Evolutionary conservation across 2,113 vertebrate genomes (phyloP).

Genomic region (Sinocyclocheilus rhinocerous): DNA sequence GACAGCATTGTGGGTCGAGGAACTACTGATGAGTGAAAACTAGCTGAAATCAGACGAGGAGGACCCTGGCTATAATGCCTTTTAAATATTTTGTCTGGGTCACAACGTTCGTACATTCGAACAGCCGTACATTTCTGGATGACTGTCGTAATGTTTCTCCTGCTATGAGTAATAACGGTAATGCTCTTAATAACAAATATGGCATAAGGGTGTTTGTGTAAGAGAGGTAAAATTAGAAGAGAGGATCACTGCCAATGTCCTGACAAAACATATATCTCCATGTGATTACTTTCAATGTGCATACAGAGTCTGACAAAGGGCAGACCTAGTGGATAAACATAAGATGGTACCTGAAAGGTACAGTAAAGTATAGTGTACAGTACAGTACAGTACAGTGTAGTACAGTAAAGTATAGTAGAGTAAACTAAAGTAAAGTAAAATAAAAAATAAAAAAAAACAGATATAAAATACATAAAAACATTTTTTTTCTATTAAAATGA

Average conservation of each 20-base stretch:
- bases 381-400: too few relatives aligned
- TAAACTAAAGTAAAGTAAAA: too few relatives aligned
- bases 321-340: not conserved
- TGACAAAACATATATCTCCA: conserved; percentile 57
- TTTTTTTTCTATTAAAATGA: not conserved
- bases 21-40: conserved; percentile 29
- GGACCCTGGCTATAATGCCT: conserved; percentile 52
- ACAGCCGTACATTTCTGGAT: conserved; percentile 52
- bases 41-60: conserved; percentile 51
- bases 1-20: conserved; percentile 34
- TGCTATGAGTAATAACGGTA: conserved; percentile 48
- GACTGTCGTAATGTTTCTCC: conserved; percentile 51
- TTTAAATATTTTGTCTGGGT: conserved; percentile 57
- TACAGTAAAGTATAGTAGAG: too few relatives aligned
- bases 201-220: conserved; percentile 54
- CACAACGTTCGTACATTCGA: conserved; percentile 35
- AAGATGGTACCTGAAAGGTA: not conserved
- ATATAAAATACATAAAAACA: not conserved
- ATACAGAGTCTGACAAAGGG: conserved; percentile 24
- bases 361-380: too few relatives aligned
- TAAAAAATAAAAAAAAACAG: not conserved
- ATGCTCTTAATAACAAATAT: conserved; percentile 60
- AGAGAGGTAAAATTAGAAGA: conserved; percentile 37
- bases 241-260: conserved; percentile 46
- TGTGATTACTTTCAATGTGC: conserved; percentile 45